These are phyloP conservation scores for Myotis findleyi DNA, from an alignment of 2,797 vertebrate species.

Conservation along the genomic window DNA sequence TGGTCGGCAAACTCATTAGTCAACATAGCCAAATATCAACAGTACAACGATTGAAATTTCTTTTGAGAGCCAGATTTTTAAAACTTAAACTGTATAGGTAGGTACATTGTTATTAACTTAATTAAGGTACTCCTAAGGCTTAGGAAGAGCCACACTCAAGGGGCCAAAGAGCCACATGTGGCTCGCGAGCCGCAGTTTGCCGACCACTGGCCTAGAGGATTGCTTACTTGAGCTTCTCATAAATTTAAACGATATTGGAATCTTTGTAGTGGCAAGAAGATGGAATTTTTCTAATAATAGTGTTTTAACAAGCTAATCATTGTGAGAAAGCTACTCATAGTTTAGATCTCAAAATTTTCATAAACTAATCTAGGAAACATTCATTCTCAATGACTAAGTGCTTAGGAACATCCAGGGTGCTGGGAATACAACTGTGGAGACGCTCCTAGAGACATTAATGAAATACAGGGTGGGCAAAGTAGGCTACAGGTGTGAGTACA, in stretches of 20 bases:
- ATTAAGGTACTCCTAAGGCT: no score
- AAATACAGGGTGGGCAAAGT: not conserved
- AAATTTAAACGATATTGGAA: not conserved
- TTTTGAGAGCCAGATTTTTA: no score
- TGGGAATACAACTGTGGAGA: not conserved
- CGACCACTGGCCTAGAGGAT: not conserved
- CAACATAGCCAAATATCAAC: no score
- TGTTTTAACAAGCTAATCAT: constrained; percentile 40
- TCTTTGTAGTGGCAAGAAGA: not conserved
- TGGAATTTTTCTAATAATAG: constrained; percentile 20
- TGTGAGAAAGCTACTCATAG: not conserved
- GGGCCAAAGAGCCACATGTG: no score
- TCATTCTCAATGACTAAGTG: not conserved
- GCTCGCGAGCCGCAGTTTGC: no score
- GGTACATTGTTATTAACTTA: no score
- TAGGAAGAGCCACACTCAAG: no score
- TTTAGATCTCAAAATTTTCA: not conserved
- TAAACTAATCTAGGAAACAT: not conserved
- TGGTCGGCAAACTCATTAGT: no score
- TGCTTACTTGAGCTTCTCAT: not conserved
- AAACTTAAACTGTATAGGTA: no score
- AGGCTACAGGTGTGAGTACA: not conserved
- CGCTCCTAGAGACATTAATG: not conserved
- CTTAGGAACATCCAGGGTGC: not conserved
- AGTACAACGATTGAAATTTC: no score